These are phyloP conservation scores for Rhynchonycteris naso DNA, from an alignment of 2,797 vertebrate genomes.

Conservation along the genomic window DNA sequence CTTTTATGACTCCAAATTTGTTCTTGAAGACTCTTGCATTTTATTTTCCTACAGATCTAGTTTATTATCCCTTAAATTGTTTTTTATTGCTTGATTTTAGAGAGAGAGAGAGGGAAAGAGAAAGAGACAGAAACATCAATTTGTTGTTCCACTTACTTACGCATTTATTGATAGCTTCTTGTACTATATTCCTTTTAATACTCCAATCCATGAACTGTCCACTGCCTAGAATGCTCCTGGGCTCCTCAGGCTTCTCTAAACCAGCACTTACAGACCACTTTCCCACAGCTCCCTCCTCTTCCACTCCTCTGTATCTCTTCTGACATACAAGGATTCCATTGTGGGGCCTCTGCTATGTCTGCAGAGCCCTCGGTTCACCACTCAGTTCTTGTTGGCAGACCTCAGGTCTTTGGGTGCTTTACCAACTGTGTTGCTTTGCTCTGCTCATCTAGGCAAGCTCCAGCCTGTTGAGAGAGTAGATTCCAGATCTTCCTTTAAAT, in stretches of 20 bases:
- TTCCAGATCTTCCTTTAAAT: constrained; percentile 29
- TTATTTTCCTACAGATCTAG: neutral
- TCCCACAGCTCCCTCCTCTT: neutral
- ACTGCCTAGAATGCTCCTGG: neutral
- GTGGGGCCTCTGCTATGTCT: neutral
- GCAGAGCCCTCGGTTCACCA: neutral
- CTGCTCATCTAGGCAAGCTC: constrained; percentile 43
- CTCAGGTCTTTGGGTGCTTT: constrained; percentile 20
- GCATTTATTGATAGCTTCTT: too few relatives aligned
- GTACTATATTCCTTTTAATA: neutral
- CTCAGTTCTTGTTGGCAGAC: neutral
- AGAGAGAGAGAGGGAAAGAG: too few relatives aligned
- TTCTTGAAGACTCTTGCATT: neutral
- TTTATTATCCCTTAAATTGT: neutral
- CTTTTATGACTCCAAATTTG: neutral
- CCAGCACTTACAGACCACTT: neutral
- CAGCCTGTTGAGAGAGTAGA: constrained; percentile 37
- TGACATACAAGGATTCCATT: neutral
- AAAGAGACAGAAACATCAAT: too few relatives aligned
- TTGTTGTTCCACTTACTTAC: too few relatives aligned
- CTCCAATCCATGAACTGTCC: neutral
- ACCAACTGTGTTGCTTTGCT: neutral
- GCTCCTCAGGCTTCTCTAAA: neutral
- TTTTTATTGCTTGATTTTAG: too few relatives aligned
- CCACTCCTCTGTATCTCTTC: neutral